These are phyloP conservation scores for Drosophila ambigua DNA, from an alignment of 1,140 invertebrate species.

Conservation along the genomic window DNA sequence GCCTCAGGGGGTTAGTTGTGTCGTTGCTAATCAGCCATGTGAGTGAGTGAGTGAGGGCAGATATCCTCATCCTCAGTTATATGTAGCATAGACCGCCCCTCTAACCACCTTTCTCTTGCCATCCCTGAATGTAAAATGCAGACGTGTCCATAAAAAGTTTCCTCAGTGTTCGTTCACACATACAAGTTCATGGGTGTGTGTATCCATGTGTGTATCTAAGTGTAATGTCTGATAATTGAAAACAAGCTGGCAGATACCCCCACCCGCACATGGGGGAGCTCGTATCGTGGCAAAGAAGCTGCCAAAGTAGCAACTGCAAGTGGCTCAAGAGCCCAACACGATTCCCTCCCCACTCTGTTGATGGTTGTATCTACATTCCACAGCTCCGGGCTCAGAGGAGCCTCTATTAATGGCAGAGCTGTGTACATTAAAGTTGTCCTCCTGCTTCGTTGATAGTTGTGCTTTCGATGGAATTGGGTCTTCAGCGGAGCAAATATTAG, in stretches of 20 bases:
- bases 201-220: conserved; percentile 39
- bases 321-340: conserved; percentile 16
- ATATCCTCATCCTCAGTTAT: conserved; percentile 10
- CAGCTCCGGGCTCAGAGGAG: conserved; percentile 3
- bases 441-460: conserved; percentile 43
- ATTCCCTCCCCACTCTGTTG: conserved; percentile 2
- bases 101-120: not conserved
- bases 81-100: no score
- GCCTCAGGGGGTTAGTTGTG: conserved; percentile 46
- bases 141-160: conserved; percentile 45
- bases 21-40: conserved; percentile 25
- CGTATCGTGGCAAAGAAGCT: conserved; percentile 23
- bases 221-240: conserved; percentile 66
- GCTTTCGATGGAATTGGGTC: conserved; percentile 10
- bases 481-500: conserved; percentile 23
- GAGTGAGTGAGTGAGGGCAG: not conserved
- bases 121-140: conserved; percentile 34
- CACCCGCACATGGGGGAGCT: conserved; percentile 12
- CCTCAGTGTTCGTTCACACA: conserved; percentile 27
- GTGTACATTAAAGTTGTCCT: conserved; percentile 45
- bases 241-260: conserved; percentile 46
- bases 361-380: conserved; percentile 12
- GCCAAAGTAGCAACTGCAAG: conserved; percentile 36
- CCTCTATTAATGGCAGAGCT: conserved; percentile 29
- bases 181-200: conserved; percentile 9